Conservation (phyloP, 2,113 vertebrate species). For the Chroicocephalus ridibundus region DNA sequence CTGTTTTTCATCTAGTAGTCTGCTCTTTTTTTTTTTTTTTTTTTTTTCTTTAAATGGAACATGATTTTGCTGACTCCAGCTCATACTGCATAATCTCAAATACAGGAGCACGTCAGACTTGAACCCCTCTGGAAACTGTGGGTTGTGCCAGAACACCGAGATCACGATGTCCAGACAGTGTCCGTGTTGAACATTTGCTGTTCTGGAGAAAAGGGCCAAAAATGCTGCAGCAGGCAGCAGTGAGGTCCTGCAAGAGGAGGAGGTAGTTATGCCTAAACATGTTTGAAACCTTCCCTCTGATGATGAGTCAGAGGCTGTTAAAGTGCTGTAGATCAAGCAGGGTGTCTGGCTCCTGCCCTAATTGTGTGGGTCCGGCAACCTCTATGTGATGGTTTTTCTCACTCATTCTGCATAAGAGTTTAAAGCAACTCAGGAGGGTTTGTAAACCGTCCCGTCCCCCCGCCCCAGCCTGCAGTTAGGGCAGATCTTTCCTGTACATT, state of each 20-base stretch:
- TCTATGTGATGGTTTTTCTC: not conserved
- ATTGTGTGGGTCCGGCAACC: not conserved
- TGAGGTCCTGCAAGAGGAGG: not conserved
- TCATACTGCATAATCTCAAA: not conserved
- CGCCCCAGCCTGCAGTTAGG: not conserved
- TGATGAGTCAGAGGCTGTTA: slow-evolving; percentile 16
- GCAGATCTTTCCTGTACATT: not conserved
- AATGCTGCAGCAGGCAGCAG: not conserved
- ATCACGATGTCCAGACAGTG: not conserved
- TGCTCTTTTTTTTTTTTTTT: not conserved
- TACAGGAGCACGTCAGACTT: not conserved
- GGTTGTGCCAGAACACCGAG: not conserved
- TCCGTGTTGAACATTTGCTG: not conserved
- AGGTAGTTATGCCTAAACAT: slow-evolving; percentile 3
- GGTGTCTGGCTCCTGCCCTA: not conserved
- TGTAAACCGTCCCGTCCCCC: not conserved
- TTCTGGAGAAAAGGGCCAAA: not conserved
- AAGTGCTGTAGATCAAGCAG: not conserved
- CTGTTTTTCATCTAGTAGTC: not conserved
- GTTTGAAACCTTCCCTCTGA: not conserved
- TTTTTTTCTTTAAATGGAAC: not conserved
- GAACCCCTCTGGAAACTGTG: not conserved
- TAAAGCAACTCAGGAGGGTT: not conserved
- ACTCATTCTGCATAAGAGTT: not conserved
- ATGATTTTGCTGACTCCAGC: not conserved